Conservation (phyloP, 2,113 vertebrate genomes). For the Blennius ocellaris region DNA sequence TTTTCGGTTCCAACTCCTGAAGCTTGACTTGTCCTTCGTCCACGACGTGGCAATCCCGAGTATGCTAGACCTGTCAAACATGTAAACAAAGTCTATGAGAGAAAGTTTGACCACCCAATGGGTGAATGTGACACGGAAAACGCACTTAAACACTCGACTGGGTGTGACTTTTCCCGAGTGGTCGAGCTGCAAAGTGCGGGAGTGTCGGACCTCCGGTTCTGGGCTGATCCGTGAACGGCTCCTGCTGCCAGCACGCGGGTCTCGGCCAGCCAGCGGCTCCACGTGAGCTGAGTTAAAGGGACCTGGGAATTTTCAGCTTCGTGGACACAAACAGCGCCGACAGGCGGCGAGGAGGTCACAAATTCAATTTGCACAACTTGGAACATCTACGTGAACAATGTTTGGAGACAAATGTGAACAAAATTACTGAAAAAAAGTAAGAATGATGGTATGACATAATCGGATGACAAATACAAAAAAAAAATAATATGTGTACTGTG, state of each 20-base stretch:
- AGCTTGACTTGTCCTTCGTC: background rate
- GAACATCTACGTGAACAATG: no score
- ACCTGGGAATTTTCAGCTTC: background rate
- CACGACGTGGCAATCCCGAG: background rate
- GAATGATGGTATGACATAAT: no score
- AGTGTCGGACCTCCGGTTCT: background rate
- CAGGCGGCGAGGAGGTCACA: constrained; percentile 50
- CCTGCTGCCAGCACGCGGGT: constrained; percentile 65
- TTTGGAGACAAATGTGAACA: no score
- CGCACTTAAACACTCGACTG: no score
- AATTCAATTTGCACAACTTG: no score
- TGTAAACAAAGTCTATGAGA: constrained; percentile 22
- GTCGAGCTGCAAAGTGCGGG: background rate
- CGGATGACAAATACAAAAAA: no score
- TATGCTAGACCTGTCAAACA: constrained; percentile 14
- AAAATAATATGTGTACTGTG: no score
- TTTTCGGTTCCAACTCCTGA: no score
- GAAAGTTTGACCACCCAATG: background rate
- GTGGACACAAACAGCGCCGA: constrained; percentile 53
- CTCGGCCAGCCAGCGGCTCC: constrained; percentile 46
- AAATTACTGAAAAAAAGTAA: no score
- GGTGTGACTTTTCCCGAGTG: background rate
- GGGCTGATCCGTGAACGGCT: background rate
- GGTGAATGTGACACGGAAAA: background rate
- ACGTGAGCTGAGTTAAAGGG: constrained; percentile 75